Base-by-base conservation (phyloP, 2,797 vertebrate genomes). In the Chiroxiphia lanceolata region DNA sequence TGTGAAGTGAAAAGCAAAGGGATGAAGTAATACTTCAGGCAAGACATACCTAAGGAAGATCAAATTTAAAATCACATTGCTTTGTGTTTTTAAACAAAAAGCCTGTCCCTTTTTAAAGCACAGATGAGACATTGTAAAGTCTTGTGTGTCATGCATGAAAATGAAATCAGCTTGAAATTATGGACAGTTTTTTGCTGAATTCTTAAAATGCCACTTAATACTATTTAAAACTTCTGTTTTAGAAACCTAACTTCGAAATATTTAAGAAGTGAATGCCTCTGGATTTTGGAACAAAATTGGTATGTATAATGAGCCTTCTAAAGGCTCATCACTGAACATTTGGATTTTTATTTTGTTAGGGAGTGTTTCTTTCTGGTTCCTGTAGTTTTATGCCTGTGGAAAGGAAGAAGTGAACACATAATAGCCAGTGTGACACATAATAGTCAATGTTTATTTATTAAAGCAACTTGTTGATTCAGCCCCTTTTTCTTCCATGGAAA, bases 261-360 rank as follows among this genome's bases (percentile, higher is more conserved):
- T 51, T 76, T 65, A 89, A 94, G 74, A 78, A 91, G 65, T 11
- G 13, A 87, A 87, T 63, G 36, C 44, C 27, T 77, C 67, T 95
- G 88, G 80, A 89, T 75, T 93, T 94, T 60, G 59, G 74, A 94
- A 79, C 59, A 82, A 69, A 89, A 64, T 70, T 87, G 88, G 83
- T 93, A 79, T 9, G 59, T 87, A 65, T 89, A n/a, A 53, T 15
- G 19, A 82, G 34, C 14, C 16, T 85, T 77, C 4, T 6, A 51
- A 53, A 85, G 45, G 20, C 53, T 90, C 11, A 31, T n/a, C 51
- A 53, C 36, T 1, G 0, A 82, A 59, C 17, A 11, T 42, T 40
- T 59, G 18, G 3, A 10, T 71, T 82, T 87, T 48, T 65, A 31
- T 79, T 78, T n/a, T 40, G 10, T 59, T 76, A 23, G 29, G 17